Percentiles rank a stretch among this genome's conserved stretches.
Evolutionary conservation across 2,888 invertebrate species (phyloP).

Genomic region (Nephrotoma guestfalica): DNA sequence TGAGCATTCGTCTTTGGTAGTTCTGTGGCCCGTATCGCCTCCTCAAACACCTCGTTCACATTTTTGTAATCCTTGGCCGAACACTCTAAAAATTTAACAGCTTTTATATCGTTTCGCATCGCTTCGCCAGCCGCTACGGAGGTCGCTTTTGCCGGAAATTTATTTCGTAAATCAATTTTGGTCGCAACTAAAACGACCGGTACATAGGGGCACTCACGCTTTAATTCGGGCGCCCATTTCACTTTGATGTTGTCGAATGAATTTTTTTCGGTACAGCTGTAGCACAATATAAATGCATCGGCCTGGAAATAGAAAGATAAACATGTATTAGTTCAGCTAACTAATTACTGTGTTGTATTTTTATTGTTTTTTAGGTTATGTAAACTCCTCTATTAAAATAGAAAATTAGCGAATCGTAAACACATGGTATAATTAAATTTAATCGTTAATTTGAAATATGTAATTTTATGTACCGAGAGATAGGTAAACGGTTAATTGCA

Average conservation of each 20-base stretch:
- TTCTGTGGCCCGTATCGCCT: slow-evolving; percentile 6
- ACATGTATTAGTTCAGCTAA: not conserved
- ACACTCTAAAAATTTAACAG: slow-evolving; percentile 8
- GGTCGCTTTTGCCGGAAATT: not conserved
- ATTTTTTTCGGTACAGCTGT: slow-evolving; percentile 5
- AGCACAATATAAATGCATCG: slow-evolving; percentile 9
- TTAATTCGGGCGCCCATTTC: slow-evolving; percentile 9
- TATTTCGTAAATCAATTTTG: slow-evolving; percentile 7
- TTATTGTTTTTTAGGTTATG: not conserved
- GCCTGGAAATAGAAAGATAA: not conserved
- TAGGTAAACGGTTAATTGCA: not conserved
- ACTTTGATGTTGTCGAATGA: slow-evolving; percentile 7
- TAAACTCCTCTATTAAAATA: not conserved
- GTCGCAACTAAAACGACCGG: slow-evolving; percentile 7
- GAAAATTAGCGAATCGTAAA: not conserved
- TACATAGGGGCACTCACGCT: not conserved
- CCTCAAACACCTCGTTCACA: slow-evolving; percentile 5
- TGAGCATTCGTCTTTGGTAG: not conserved
- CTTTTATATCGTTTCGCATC: not conserved
- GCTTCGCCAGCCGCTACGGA: slow-evolving; percentile 5
- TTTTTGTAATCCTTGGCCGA: slow-evolving; percentile 7
- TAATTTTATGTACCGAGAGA: not conserved
- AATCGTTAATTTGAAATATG: not conserved
- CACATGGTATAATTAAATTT: not conserved
- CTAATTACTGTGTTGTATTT: not conserved